Base-by-base conservation (phyloP, 2,888 invertebrate genomes). In the Andrena praecox region DNA sequence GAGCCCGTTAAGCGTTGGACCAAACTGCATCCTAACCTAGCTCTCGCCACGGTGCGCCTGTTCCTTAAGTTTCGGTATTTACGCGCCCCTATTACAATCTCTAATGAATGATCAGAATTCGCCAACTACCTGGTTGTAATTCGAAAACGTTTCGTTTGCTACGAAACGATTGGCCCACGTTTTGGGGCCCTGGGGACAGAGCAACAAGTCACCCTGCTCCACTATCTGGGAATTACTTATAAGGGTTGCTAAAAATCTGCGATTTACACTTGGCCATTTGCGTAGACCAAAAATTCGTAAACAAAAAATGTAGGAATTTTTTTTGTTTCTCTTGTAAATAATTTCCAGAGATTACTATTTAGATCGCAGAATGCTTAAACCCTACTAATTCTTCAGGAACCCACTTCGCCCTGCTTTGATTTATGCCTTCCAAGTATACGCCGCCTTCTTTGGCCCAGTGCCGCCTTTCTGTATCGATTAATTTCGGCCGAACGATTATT, bases 401-500 rank as follows among this genome's bases (percentile, higher is more conserved):
- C 16, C 42, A 42, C 42, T 42, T 42, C 6, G 42, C 35, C 10
- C 29, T n/a, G n/a, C 52, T 2, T 31, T 66, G 80, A 74, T 80
- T 80, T 81, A 74, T 80, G 64, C 16, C 48, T 10, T 20, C 12
- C 4, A 31, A n/a, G 50, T 52, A 16, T 27, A 62, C 77, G 77
- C 71, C 77, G 12, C 50, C 48, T 67, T 72, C 64, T 29, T n/a
- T 62, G 59, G 64, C 56, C 20, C 29, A 27, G 27, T 42, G 48
- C 29, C 33, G n/a, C 48, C 33, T 62, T 29, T 8, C 31, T 20
- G 64, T 85, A 81, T 87, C 60, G 87, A 87, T 85, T 84, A 87
- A 87, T 87, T 85, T 87, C 68, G 52, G 48, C 24, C 72, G 70
- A 75, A 64, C 75, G 85, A 87, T 67, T 69, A 72, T 71, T 74